Evolutionary conservation across 2,888 invertebrate species (phyloP), one percentile per base, ranked within the genome.

Genomic region (Hirudinaria manillensis): DNA sequence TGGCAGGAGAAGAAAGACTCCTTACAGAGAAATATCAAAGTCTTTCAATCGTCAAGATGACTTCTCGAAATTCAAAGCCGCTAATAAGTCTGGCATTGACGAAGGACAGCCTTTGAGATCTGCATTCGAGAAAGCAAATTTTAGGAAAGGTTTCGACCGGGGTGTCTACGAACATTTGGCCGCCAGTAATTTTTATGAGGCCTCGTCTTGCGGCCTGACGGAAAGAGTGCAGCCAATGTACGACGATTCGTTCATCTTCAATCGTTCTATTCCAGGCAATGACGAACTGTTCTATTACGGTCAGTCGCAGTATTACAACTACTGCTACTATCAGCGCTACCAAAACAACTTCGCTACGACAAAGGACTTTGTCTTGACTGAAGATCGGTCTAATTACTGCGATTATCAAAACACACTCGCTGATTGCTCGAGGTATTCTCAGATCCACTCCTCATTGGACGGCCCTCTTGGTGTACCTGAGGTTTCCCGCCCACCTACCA

Each of bases 1-100:
- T 21, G 94, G 94, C 84, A 89, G 94, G 70, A 84, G 83, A 77
- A 71, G 81, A 67, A 81, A 81, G 72, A 76, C 80, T 4, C 80
- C 82, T 19, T 80, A 81, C 76, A 77, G 83, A 27, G 76, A 78
- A n/a, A 70, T 78, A 38, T 81, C 81, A 73, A 78, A 81, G 1
- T 78, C 80, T 32, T 76, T 82, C 72, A 83, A 82, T 77, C 56
- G 68, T 36, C 21, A 27, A 36, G 55, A 38, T 13, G 51, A 66
- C 4, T 81, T 81, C 29, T 73, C 67, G 61, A 51, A 70, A n/a
- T 27, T 68, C 19, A 65, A 66, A 29, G 51, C 72, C 34, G 3
- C 74, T 3, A 66, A 29, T 38, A 32, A 27, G 45, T 27, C 68
- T 32, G 32, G 19, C 29, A n/a, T n/a, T 3, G 68, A 2, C 68